A percentile compares a stretch with the other conserved stretches of the same genome.
Conservation (phyloP, 2,113 vertebrate genomes). For the Sporophila hypoxantha region DNA sequence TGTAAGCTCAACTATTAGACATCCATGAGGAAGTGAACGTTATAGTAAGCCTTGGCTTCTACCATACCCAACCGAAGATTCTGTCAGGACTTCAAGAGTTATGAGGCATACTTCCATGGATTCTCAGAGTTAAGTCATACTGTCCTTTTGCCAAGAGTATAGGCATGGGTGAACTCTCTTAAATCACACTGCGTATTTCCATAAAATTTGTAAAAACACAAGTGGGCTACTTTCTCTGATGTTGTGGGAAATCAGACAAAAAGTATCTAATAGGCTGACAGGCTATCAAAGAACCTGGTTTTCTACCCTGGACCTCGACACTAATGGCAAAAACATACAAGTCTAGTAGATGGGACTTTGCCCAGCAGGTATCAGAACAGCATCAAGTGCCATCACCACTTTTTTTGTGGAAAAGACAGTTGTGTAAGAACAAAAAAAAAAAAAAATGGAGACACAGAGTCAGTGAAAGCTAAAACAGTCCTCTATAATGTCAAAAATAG, state of each 20-base stretch:
- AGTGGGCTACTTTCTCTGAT: neutral
- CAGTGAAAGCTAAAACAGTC: neutral
- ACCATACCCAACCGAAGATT: fast-evolving
- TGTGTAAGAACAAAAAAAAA: neutral
- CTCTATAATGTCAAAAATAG: neutral
- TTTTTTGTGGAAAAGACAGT: neutral
- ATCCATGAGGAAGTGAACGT: neutral
- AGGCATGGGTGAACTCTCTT: neutral
- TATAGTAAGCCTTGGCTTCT: neutral
- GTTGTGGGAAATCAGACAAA: neutral
- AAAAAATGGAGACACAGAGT: neutral
- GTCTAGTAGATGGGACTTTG: neutral
- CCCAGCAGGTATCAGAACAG: fast-evolving
- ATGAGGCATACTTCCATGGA: neutral
- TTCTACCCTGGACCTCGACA: neutral
- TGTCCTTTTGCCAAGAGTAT: neutral
- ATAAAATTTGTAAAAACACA: neutral
- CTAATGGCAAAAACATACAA: neutral
- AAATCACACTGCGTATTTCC: neutral
- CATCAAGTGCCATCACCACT: neutral
- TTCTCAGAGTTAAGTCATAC: neutral
- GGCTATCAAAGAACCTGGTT: neutral
- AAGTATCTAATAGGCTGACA: neutral
- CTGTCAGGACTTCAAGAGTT: neutral
- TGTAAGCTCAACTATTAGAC: neutral